Evolutionary conservation across 1,140 invertebrate genomes (phyloP), one percentile per base, ranked within the genome.

Genomic region (Drosophila micromelanica): DNA sequence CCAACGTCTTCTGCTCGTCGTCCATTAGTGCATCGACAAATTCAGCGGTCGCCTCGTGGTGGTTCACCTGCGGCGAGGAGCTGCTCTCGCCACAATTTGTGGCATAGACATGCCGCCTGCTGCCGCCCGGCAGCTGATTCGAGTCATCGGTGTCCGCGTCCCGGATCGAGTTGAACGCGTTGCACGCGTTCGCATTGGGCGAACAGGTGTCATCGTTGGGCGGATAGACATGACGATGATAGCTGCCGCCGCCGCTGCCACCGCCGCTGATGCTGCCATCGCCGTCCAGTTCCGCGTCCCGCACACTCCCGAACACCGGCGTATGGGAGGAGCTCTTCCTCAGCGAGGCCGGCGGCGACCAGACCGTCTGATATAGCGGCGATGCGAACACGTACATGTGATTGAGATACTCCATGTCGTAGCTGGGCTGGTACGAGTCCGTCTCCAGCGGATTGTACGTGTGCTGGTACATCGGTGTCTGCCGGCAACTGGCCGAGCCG

Each of bases 371-470:
- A 57, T 92, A 92, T 5, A 92, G 64, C 9, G 91, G 91, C 42
- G 91, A 92, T 2, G 90, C 91, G 38, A 92, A 92, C 20, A 92
- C 91, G 51, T 92, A 92, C 82, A 91, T 91, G 20, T 92, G 90
- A 64, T 91, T 91, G 4, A 89, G 70, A 64, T 90, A 90, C 68
- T 91, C 91, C 78, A 90, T 92, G 60, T 92, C 91, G 57, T 92
- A 92, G 62, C 90, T 91, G 20, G 91, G 91, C 67, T 90, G 79
- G 69, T 92, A 92, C 0, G 89, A 91, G 76, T 92, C 91, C 55
- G 91, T 92, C 74, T 92, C 91, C 54, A 92, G 49, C n/a, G 91
- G 91, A 64, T 92, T 92, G 52, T 92, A 92, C 13, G 91, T 92
- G 8, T 91, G 85, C 79, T 91, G 91, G 61, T 92, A 89, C 78